Conservation (phyloP, 2,888 invertebrate genomes). For the Gymnosoma rotundatum region DNA sequence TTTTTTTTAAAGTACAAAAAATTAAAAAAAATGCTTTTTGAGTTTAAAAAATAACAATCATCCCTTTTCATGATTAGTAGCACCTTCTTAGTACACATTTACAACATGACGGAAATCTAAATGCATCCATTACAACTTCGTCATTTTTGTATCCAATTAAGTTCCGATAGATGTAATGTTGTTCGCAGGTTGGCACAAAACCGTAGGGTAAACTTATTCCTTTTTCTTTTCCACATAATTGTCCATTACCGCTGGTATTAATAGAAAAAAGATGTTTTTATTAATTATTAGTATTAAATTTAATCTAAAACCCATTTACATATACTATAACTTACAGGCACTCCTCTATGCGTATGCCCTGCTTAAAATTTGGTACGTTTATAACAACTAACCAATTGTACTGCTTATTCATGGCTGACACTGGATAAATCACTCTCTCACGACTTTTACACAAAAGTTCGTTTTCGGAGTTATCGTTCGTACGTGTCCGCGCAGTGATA, state of each 20-base stretch:
- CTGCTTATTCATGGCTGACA: slow-evolving; percentile 84
- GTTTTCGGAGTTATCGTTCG: slow-evolving; percentile 80
- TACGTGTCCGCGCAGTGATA: slow-evolving; percentile 81
- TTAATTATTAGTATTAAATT: no score
- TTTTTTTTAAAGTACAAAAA: no score
- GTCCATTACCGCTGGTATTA: slow-evolving; percentile 80
- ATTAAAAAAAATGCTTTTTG: no score
- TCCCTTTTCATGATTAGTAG: not conserved
- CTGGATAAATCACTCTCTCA: slow-evolving; percentile 84
- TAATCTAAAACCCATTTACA: not conserved
- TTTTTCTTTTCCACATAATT: slow-evolving; percentile 80
- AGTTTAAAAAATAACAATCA: no score
- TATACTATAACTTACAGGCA: slow-evolving; percentile 85
- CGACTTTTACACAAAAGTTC: slow-evolving; percentile 82
- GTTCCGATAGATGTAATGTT: slow-evolving; percentile 84
- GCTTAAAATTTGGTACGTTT: slow-evolving; percentile 87
- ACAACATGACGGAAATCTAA: slow-evolving; percentile 89
- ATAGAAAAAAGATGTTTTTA: not conserved
- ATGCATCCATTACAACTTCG: slow-evolving; percentile 82
- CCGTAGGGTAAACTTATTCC: slow-evolving; percentile 72
- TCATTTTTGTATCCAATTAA: slow-evolving; percentile 83
- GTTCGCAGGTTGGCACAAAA: slow-evolving; percentile 83
- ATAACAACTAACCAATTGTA: slow-evolving; percentile 87
- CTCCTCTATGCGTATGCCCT: slow-evolving; percentile 88
- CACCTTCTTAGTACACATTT: slow-evolving; percentile 84